Evolutionary conservation across 2,113 vertebrate species (phyloP).

Genomic region (Aramus guarauna): DNA sequence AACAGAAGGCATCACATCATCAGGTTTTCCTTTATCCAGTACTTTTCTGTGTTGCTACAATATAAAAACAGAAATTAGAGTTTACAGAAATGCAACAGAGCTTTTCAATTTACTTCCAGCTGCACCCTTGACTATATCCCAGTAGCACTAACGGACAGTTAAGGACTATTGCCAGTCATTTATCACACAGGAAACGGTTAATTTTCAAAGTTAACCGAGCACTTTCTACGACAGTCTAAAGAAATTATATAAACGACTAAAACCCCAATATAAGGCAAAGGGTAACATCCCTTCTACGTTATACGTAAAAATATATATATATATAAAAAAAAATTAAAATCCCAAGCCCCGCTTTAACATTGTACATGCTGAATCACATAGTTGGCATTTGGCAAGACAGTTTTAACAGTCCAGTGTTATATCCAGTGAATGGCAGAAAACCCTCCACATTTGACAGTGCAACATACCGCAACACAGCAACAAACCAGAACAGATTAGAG

Average conservation of each 20-base stretch:
- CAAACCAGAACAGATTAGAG: not conserved
- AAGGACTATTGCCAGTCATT: not conserved
- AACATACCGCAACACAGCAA: not conserved
- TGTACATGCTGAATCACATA: not conserved
- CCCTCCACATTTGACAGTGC: not conserved
- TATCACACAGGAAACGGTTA: not conserved
- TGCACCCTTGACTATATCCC: not conserved
- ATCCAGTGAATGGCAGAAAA: not conserved
- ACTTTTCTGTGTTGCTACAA: conserved; percentile 99
- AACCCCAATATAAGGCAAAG: not conserved
- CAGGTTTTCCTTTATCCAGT: conserved; percentile 98
- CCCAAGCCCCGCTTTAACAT: not conserved
- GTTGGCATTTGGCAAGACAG: not conserved
- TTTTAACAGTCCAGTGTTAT: not conserved
- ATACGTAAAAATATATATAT: rapidly evolving
- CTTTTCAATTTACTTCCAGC: not conserved
- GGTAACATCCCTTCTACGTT: not conserved
- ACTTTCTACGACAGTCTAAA: not conserved
- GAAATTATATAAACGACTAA: not conserved
- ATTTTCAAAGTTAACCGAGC: not conserved
- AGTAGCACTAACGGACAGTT: rapidly evolving
- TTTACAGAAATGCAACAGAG: not conserved
- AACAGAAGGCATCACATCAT: conserved; percentile 92
- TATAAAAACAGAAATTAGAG: conserved; percentile 28
- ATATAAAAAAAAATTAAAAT: not conserved